Base-by-base conservation (phyloP, 1,140 invertebrate genomes). In the Aricia agestis region DNA sequence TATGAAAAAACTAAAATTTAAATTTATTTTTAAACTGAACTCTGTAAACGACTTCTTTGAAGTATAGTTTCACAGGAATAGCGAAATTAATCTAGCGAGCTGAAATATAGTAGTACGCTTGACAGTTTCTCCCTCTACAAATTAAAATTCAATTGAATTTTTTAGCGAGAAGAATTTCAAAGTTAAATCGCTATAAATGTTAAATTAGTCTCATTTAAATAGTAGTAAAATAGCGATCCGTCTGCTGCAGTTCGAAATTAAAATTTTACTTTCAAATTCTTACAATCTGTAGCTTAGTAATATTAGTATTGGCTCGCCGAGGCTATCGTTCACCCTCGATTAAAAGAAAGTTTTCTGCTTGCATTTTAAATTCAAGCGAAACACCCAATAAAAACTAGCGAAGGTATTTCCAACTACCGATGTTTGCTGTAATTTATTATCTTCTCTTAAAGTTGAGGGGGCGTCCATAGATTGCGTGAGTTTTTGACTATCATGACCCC, bases 181-280 rank as follows among this genome's bases (percentile, higher is more conserved):
- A 52, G 45, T 63, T 59, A 63, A 63, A 63, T 63, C 59, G 10
- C 17, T 63, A 63, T 19, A 25, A 63, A 63, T 19, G 18, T 63
- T 19, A 25, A 63, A 63, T 63, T 19, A 63, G 18, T 63, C 19
- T 63, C 59, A 63, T 63, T 63, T 63, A 63, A 63, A 63, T 19
- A 63, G 59, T 19, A 63, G 10, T 63, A 63, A 19, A 63, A 63
- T 25, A 9, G 18, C 59, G 6, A 19, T 18, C 59, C 19, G 9
- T 63, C 59, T 63, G 6, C 59, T 63, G 59, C 59, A 59, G 18
- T 59, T 19, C 6, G 4, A 10, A 63, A 63, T 63, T 63, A 25
- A 63, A 63, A 63, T 63, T 63, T 63, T 13, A 9, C 17, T 63
- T 63, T 63, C 18, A 63, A 25, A 63, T 63, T 19, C 59, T 63